A percentile compares a stretch with the other conserved stretches of the same genome.
Evolutionary conservation across 2,888 invertebrate species (phyloP).

Genomic region (Tipula unca): DNA sequence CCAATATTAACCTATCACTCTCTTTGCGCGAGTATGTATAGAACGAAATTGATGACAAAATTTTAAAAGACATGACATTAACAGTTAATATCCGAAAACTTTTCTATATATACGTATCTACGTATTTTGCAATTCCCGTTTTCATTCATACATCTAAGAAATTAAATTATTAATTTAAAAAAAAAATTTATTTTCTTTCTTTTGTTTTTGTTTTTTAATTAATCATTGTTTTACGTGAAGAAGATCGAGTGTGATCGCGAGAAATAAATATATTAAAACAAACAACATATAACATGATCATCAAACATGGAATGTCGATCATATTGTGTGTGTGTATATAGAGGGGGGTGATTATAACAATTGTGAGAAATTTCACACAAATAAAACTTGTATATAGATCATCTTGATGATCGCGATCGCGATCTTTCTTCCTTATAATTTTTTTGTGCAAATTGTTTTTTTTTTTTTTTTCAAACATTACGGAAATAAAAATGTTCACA

Average conservation of each 20-base stretch:
- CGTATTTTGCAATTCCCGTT: neutral
- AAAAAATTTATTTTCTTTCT: neutral
- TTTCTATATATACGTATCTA: too few species aligned
- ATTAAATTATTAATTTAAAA: neutral
- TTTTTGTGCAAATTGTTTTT: neutral
- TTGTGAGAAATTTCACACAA: conserved; percentile 44
- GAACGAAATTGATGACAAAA: neutral
- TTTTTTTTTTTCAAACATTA: neutral
- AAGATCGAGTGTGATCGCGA: conserved; percentile 16
- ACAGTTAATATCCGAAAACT: neutral
- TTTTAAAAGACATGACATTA: neutral
- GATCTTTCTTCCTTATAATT: conserved; percentile 9
- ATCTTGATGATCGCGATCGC: conserved; percentile 15
- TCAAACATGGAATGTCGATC: conserved; percentile 18
- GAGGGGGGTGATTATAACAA: conserved; percentile 34
- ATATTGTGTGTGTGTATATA: neutral
- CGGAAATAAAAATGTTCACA: conserved; percentile 2
- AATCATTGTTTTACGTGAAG: conserved; percentile 14
- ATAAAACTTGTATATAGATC: conserved; percentile 15
- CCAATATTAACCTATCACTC: neutral
- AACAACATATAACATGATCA: neutral
- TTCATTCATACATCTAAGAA: neutral
- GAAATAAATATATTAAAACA: neutral
- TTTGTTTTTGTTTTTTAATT: neutral
- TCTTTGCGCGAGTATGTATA: neutral